Evolutionary conservation across 2,113 vertebrate species (phyloP), one percentile per base, ranked within the genome.

Genomic region (Rhinogobius similis): DNA sequence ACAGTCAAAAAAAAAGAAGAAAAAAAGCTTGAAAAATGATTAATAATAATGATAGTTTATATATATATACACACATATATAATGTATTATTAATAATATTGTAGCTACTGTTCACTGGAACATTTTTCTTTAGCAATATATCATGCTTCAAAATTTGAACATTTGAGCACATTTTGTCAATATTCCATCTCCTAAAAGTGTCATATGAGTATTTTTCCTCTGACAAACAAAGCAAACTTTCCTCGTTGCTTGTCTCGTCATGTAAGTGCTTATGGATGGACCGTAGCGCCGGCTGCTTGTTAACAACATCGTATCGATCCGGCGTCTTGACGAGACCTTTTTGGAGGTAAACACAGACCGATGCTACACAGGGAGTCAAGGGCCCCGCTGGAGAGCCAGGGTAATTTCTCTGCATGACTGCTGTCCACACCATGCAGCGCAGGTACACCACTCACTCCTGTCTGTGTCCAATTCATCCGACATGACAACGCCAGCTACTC

Each of bases 321-420:
- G 24, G n/a, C 59, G 67, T 68, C 67, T 68, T 38, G 46, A 67
- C 32, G 18, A 59, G 38, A 58, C 67, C 46, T 52, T 67, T 67
- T 53, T n/a, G 12, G 27, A 53, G 65, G 46, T 36, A 67, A 67
- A 67, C 46, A 53, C 27, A 67, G 65, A 67, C 46, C 11, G 44
- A 66, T 50, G 64, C 26, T 46, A n/a, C 24, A n/a, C 26, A 10
- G 20, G 26, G 44, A 50, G 64, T 66, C 44, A 50, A 66, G 50
- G 50, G 48, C n/a, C 65, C 23, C 65, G 12, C 26, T 38, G 46
- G 65, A 67, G 27, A 67, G 65, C 18, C 39, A 10, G 65, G 65
- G 50, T 67, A 52, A 66, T 67, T 65, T 67, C 65, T 67, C 65
- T 67, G 65, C 65, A 67, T 67, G 65, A 52, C 46, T 67, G 46